A percentile compares a stretch with the other conserved stretches of the same genome.
Conservation (phyloP, 2,113 vertebrate species). For the Dendrocopos noguchii region DNA sequence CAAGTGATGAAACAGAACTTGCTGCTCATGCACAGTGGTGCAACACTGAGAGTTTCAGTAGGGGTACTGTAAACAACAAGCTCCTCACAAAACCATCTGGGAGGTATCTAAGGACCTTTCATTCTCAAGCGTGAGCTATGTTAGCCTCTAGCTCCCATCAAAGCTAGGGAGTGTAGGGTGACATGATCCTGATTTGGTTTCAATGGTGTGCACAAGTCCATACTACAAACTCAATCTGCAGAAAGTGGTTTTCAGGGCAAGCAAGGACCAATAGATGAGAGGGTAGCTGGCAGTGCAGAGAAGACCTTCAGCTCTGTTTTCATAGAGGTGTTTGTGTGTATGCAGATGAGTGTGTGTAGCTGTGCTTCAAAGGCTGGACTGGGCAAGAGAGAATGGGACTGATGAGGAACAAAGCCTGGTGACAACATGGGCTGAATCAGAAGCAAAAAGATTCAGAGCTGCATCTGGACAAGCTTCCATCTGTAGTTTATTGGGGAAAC, state of each 20-base stretch:
- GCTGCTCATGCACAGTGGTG: not conserved
- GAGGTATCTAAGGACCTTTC: not conserved
- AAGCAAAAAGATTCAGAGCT: not conserved
- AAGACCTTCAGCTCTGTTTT: not conserved
- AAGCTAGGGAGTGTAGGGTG: not conserved
- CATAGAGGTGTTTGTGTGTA: not conserved
- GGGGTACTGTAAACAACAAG: not conserved
- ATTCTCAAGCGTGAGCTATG: not conserved
- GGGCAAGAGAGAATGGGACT: not conserved
- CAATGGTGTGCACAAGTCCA: not conserved
- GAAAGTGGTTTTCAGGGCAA: not conserved
- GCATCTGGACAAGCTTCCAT: not conserved
- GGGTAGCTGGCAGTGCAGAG: not conserved
- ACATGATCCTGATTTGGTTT: not conserved
- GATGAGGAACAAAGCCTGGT: not conserved
- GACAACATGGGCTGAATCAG: not conserved
- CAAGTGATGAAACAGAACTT: not conserved
- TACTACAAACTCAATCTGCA: not conserved
- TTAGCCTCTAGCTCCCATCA: not conserved
- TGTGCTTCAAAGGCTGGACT: not conserved
- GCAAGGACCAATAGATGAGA: not conserved
- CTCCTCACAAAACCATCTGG: not conserved
- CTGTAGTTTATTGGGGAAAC: not conserved
- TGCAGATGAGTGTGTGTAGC: fast-evolving
- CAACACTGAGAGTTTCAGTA: not conserved